Conservation (phyloP, 2,888 invertebrate genomes). For the Dynastes tityus region DNA sequence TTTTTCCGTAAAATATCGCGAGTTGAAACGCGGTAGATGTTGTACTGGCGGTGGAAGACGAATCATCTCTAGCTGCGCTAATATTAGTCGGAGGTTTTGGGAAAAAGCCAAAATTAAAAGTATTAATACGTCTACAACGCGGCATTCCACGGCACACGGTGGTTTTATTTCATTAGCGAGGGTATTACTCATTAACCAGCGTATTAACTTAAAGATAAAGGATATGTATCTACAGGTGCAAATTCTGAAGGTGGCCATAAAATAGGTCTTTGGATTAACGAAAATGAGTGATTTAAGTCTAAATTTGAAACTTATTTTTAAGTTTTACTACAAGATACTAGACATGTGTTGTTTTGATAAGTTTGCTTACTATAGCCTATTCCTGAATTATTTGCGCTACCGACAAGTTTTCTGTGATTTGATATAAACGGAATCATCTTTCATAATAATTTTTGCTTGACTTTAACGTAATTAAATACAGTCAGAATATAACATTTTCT, state of each 20-base stretch:
- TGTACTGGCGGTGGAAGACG: slow-evolving; percentile 53
- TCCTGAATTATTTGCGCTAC: no score
- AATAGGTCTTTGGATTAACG: no score
- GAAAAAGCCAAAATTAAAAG: slow-evolving; percentile 58
- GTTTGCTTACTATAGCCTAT: no score
- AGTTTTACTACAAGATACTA: no score
- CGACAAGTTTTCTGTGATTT: no score
- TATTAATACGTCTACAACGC: slow-evolving; percentile 56
- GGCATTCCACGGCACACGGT: slow-evolving; percentile 47
- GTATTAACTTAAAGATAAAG: background rate
- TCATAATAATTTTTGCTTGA: no score
- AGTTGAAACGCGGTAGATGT: slow-evolving; percentile 53
- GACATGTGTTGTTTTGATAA: no score
- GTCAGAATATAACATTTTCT: no score
- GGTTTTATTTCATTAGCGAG: slow-evolving; percentile 50
- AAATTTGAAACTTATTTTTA: no score
- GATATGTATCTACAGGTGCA: background rate
- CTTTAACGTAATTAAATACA: no score
- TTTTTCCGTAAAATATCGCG: slow-evolving; percentile 52
- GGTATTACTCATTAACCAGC: slow-evolving; percentile 38
- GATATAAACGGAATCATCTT: no score
- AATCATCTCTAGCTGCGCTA: slow-evolving; percentile 56
- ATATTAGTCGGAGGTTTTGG: slow-evolving; percentile 59
- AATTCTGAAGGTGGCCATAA: background rate
- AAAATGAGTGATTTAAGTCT: no score